These are phyloP conservation scores for Phalloptychus januarius DNA, from an alignment of 2,797 vertebrate genomes.

Conservation along the genomic window DNA sequence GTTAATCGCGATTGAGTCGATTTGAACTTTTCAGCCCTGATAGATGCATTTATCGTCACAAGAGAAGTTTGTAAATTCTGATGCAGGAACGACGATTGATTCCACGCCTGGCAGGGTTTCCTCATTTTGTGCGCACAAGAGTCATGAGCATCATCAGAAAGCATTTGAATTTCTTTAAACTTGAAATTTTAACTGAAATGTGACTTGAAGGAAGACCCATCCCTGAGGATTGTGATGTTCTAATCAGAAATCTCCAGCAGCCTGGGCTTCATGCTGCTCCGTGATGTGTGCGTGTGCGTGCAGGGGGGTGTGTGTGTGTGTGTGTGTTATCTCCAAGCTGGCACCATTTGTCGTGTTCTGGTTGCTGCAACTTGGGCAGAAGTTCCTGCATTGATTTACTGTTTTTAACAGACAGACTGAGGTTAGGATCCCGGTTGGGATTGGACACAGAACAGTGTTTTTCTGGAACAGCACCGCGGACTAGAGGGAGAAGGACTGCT, in stretches of 20 bases:
- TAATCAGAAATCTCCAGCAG: background rate
- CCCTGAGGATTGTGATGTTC: background rate
- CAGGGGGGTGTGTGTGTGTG: background rate
- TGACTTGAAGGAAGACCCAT: background rate
- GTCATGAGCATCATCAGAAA: background rate
- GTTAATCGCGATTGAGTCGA: too few species aligned
- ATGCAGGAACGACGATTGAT: background rate
- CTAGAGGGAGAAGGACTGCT: slow-evolving; percentile 71
- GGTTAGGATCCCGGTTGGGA: slow-evolving; percentile 61
- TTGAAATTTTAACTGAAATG: background rate
- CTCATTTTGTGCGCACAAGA: background rate
- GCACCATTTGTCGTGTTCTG: slow-evolving; percentile 8
- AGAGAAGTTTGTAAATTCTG: background rate
- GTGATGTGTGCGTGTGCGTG: background rate
- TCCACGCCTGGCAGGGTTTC: background rate
- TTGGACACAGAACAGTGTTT: slow-evolving; percentile 72
- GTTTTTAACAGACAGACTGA: slow-evolving; percentile 62
- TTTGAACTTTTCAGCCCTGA: too few species aligned
- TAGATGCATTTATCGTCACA: too few species aligned
- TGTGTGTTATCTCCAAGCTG: slow-evolving; percentile 3
- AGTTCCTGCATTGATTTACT: slow-evolving; percentile 36
- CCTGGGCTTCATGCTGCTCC: background rate
- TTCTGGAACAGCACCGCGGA: slow-evolving; percentile 66
- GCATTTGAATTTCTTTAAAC: background rate
- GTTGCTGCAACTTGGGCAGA: slow-evolving; percentile 44